phyloP scores from a whole-genome alignment of 2,797 vertebrate species.

The Alectoris magna region DNA sequence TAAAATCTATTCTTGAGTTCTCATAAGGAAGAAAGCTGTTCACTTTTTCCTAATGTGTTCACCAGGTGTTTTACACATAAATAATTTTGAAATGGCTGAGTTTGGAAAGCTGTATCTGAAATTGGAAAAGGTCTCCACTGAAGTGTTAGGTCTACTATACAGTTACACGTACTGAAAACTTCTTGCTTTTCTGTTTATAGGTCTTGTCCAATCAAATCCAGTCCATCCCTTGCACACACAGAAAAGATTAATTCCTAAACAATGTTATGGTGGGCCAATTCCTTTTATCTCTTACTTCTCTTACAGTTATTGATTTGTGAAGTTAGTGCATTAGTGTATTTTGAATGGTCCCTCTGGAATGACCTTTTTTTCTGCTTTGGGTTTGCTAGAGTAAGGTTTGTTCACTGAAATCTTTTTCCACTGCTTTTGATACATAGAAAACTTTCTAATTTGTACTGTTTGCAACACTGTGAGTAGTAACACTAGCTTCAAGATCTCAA shows the following conservation, averaged over 20 bases:
- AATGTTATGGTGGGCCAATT: slow-evolving; percentile 11
- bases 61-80: slow-evolving; percentile 60
- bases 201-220: slow-evolving; percentile 43
- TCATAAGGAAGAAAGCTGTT: slow-evolving; percentile 33
- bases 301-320: not conserved
- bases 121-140: slow-evolving; percentile 10
- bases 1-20: slow-evolving; percentile 11
- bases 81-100: slow-evolving; percentile 19
- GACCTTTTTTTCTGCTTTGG: not conserved
- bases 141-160: slow-evolving; percentile 28
- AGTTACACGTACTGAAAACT: not conserved
- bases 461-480: not conserved
- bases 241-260: slow-evolving; percentile 25
- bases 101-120: slow-evolving; percentile 30
- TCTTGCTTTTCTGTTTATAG: not conserved
- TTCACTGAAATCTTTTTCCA: slow-evolving; percentile 39
- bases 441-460: slow-evolving; percentile 31
- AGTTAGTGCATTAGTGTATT: not conserved
- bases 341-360: slow-evolving; percentile 4
- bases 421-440: slow-evolving; percentile 40
- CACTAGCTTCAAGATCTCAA: not conserved
- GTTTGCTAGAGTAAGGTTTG: slow-evolving; percentile 26
- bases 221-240: slow-evolving; percentile 7
- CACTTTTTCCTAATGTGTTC: slow-evolving; percentile 60
- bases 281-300: not conserved